Evolutionary conservation across 2,113 vertebrate species (phyloP).

Genomic region (Eretmochelys imbricata): DNA sequence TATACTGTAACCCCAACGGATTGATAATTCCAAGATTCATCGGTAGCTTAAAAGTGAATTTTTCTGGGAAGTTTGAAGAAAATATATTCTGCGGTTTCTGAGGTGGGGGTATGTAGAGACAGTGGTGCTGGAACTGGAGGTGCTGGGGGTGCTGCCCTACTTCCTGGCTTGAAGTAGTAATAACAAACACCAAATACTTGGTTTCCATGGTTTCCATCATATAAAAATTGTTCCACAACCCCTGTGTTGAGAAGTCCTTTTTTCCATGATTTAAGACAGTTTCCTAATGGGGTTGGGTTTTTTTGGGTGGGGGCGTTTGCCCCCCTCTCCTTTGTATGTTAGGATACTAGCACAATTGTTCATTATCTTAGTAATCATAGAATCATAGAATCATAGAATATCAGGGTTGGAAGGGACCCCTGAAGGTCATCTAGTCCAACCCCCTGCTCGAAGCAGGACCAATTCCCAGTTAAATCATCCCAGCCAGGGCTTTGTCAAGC

Average conservation of each 20-base stretch:
- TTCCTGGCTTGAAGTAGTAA: too few species aligned
- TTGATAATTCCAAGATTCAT: neutral
- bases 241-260: neutral
- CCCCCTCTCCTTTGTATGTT: neutral
- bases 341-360: too few species aligned
- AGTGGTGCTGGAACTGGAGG: neutral
- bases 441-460: too few species aligned
- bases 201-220: too few species aligned
- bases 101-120: neutral
- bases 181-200: too few species aligned
- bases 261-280: neutral
- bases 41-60: neutral
- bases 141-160: too few species aligned
- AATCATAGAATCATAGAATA: too few species aligned
- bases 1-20: neutral
- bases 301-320: neutral
- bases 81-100: neutral
- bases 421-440: too few species aligned
- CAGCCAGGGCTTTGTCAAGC: too few species aligned
- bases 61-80: neutral
- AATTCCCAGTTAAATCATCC: too few species aligned
- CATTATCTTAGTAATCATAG: neutral
- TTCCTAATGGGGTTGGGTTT: neutral
- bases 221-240: too few species aligned
- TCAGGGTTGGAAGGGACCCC: too few species aligned